Base-by-base conservation (phyloP, 2,113 vertebrate genomes). In the Thryonomys swinderianus region DNA sequence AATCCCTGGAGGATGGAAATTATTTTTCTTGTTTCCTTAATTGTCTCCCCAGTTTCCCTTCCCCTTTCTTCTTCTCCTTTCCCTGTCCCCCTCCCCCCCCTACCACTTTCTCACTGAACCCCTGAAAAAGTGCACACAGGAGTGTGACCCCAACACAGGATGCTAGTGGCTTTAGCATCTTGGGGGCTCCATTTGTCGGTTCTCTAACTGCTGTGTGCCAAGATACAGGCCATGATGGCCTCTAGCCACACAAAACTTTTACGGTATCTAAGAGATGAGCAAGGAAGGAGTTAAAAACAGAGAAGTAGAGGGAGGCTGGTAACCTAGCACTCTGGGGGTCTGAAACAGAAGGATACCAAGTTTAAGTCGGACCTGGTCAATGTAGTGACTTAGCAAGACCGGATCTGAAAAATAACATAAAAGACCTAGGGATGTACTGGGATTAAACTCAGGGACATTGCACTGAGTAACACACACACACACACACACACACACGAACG, bases 21-120 rank as follows among this genome's bases (percentile, higher is more conserved):
- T 42, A 11, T 57, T 88, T 83, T 69, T 37, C 34, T n/a, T 55
- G 5, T 88, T 51, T 92, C 42, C 91, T 85, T 80, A 94, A 64
- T 89, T 82, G 32, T 40, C 53, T 91, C 27, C 64, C 73, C 61
- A 20, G 61, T 61, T 48, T 20, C 80, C 37, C 27, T 37, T 10
- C 57, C 23, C 32, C 40, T 16, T 61, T 5, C 66, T n/a, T 20
- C 27, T 34, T 21, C 48, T 80, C 57, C 16, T 73, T 82, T 34
- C 32, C 51, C 17, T 34, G 1, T 21, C 8, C 34, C 42, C 7
- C 34, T 34, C 25, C 40, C 13, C 57, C 61, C 45, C 48, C 18
- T 1, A 25, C 13, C 7, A 1, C 25, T 80, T 84, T 62, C 37
- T 62, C 51, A 25, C 0, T 2, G 61, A 67, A 10, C 4, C 40